Base-by-base conservation (phyloP, 2,888 invertebrate species). In the Patella pellucida region DNA sequence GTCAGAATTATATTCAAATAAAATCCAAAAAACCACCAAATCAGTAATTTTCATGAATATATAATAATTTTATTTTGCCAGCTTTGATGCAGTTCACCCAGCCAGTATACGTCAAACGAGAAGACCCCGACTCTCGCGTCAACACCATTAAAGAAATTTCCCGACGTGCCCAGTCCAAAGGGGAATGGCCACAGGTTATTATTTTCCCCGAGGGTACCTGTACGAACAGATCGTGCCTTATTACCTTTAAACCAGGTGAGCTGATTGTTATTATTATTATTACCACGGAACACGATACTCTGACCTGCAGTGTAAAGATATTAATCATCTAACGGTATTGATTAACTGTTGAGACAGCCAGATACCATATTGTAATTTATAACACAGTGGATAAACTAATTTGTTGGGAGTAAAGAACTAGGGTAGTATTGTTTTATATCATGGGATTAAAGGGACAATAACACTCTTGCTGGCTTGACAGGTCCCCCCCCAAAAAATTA, bases 131-230 rank as follows among this genome's bases (percentile, higher is more conserved):
- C 90, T 97, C 98, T 0, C 92, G 98, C 11, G 95, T 96, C 88
- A 96, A 95, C 85, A 96, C 97, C 5, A 95, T 97, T 86, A 94
- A 95, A 89, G 95, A 96, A 90, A 97, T 98, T 81, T 95, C 95
- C 67, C 93, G 94, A 76, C 93, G 97, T 78, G 96, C 96, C 0
- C 95, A 94, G 9, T 96, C 96, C 0, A 81, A 81, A 7, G 94
- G 94, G 3, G 94, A 95, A 81, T 98, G 97, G 97, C 97, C 97
- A 0, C 96, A 96, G 93, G 94, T 98, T 73, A 93, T 97, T 78
- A 97, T 98, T 87, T 98, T 98, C 91, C 97, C 98, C 0, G 98
- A 98, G 91, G 98, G 98, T 71, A 98, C 98, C 0, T 98, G 97
- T 91, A 97, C 98, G 52, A 98, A 98, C 92, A 94, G 97, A 50